phyloP scores from a whole-genome alignment of 1,140 invertebrate species.

The Meloidogyne floridensis region DNA sequence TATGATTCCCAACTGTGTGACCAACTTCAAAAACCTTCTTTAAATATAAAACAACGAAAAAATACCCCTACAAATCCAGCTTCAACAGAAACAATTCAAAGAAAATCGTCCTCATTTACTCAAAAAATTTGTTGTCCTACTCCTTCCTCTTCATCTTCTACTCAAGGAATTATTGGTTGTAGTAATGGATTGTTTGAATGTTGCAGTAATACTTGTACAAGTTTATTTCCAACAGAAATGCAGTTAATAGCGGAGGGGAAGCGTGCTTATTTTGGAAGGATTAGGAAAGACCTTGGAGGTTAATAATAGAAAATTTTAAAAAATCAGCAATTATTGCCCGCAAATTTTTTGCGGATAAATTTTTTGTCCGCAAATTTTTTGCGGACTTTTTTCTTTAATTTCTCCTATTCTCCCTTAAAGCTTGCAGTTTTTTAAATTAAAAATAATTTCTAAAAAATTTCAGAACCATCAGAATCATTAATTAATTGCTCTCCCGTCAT shows the following conservation, averaged over 20 bases:
- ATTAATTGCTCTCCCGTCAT: neutral
- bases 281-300: neutral
- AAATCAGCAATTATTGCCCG: neutral
- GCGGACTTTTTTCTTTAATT: too few relatives aligned
- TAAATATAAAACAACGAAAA: neutral
- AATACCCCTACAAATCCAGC: neutral
- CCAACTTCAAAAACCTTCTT: neutral
- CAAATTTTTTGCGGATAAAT: neutral
- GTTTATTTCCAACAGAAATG: neutral
- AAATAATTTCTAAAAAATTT: neutral
- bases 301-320: neutral
- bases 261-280: neutral
- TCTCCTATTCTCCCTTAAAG: too few relatives aligned
- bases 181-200: slow-evolving; percentile 24
- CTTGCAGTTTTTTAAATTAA: neutral
- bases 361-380: too few relatives aligned
- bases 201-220: neutral
- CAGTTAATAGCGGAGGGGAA: neutral
- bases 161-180: slow-evolving; percentile 30
- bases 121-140: neutral
- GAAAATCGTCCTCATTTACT: neutral
- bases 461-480: slow-evolving; percentile 2
- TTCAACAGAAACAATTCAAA: neutral
- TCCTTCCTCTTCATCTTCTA: slow-evolving; percentile 12
- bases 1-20: neutral